phyloP scores from a whole-genome alignment of 2,888 invertebrate species.

The Agonum fuliginosum region DNA sequence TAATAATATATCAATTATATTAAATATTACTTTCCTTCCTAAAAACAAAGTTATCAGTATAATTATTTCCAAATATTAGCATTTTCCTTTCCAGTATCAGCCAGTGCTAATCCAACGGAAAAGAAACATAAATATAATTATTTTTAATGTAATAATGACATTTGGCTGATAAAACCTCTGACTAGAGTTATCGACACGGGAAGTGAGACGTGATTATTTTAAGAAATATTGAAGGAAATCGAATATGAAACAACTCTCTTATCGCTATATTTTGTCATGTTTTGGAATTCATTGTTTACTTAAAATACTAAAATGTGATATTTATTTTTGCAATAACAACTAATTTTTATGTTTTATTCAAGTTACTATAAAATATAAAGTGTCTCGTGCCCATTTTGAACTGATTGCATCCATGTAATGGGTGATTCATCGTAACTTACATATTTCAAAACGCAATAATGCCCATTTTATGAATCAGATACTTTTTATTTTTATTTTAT shows the following conservation, averaged over 20 bases:
- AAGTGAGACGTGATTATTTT: constrained; percentile 47
- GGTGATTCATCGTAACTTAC: too few species aligned
- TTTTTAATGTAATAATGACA: constrained; percentile 31
- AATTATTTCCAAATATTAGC: not conserved
- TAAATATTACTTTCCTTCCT: too few species aligned
- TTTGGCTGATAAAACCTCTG: constrained; percentile 37
- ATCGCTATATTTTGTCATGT: not conserved
- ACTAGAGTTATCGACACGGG: constrained; percentile 41
- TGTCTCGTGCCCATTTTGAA: too few species aligned
- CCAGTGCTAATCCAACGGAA: constrained; percentile 23
- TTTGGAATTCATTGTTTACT: constrained; percentile 10
- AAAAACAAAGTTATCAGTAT: not conserved
- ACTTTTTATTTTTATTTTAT: too few species aligned
- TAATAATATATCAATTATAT: too few species aligned
- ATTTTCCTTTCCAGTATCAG: not conserved
- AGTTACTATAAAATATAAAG: too few species aligned
- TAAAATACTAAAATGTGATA: not conserved
- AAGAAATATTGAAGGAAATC: constrained; percentile 50
- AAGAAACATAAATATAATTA: constrained; percentile 44
- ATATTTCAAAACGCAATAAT: too few species aligned
- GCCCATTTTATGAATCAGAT: too few species aligned
- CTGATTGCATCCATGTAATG: too few species aligned
- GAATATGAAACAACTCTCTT: constrained; percentile 18
- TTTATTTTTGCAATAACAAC: not conserved
- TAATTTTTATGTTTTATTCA: too few species aligned